Base-by-base conservation (phyloP, 2,888 invertebrate genomes). In the Cloeon dipterum region DNA sequence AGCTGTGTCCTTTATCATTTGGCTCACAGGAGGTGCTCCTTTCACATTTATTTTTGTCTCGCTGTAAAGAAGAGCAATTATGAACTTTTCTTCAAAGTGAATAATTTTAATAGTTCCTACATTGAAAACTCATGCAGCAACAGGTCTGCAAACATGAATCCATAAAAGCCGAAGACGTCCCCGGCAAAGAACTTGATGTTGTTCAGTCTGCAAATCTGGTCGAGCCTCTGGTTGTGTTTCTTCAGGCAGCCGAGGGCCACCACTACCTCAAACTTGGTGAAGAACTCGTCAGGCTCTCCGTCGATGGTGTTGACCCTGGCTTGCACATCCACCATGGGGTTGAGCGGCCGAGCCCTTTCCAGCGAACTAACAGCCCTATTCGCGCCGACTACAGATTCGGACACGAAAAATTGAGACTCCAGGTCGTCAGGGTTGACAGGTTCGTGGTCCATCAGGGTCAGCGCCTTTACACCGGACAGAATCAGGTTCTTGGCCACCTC, bases 401-500 rank as follows among this genome's bases (percentile, higher is more conserved):
- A 74, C 68, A 26, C 66, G 66, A 96, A 61, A 53, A 94, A 94
- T 51, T 93, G 89, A n/a, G 77, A 74, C 45, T 70, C 68, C 13
- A 66, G 58, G 54, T 91, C 91, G 34, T 69, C 65, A 47, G 69
- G 63, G 25, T 72, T 72, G 1, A 79, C 67, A 39, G 66, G 56
- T 42, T 70, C 68, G 50, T 74, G 69, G 56, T 94, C 94, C 46
- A 88, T 60, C 39, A 94, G 62, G 39, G 78, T 82, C 1, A 96
- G 65, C 18, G 82, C 74, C 50, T 89, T 83, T 1, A 98, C 78
- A 34, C 98, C 98, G 18, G 86, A 75, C 19, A 96, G 61, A 46
- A 96, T 75, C 35, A 91, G 73, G 57, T 98, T 98, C 57, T 99
- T 99, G 1, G 88, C 83, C 29, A 89, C 72, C 65, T 98, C 98